Evolutionary conservation across 2,113 vertebrate genomes (phyloP).

Genomic region (pig (Sus scrofa)): T2T-Sscrofa CM000824.6:179081501-179082000

Average conservation of each 20-base stretch:
- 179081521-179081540: constrained; percentile 67
- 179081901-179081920: constrained; percentile 54
- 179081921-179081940: constrained; percentile 59
- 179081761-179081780: constrained; percentile 80
- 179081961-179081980: constrained; percentile 60
- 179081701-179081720: constrained; percentile 73
- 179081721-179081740: constrained; percentile 72
- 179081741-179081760: constrained; percentile 62
- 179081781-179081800: constrained; percentile 64
- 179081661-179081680: constrained; percentile 73
- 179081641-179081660: constrained; percentile 68
- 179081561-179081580: constrained; percentile 79
- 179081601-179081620: constrained; percentile 77
- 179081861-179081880: constrained; percentile 63
- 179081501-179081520: constrained; percentile 44
- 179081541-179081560: constrained; percentile 72
- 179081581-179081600: constrained; percentile 77
- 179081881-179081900: constrained; percentile 68
- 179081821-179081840: constrained; percentile 46
- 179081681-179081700: constrained; percentile 60
- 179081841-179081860: constrained; percentile 66
- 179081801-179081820: neutral
- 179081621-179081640: constrained; percentile 61
- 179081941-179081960: constrained; percentile 35
- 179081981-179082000: constrained; percentile 59